A percentile compares a stretch with the other conserved stretches of the same genome.
Conservation (phyloP, 1,140 invertebrate genomes). For the Euwallacea similis region DNA sequence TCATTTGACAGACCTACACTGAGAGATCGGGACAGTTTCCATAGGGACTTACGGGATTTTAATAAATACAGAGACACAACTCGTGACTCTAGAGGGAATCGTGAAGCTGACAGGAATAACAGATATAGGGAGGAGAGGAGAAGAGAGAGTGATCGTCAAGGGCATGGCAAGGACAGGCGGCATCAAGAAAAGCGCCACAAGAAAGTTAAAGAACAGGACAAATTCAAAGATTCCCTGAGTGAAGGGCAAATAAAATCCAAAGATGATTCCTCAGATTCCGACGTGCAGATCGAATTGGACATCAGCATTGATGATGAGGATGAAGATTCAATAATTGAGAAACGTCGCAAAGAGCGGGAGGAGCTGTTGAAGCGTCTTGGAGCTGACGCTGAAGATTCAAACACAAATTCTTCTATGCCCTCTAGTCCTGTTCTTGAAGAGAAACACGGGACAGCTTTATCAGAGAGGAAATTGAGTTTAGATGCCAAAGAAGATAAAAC, state of each 20-base stretch:
- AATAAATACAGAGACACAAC: slow-evolving; percentile 20
- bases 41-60: slow-evolving; percentile 26
- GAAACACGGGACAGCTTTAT: neutral
- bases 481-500: neutral
- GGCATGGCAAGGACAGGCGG: slow-evolving; percentile 40
- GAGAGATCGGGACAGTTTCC: slow-evolving; percentile 17
- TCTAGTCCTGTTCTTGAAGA: slow-evolving; percentile 24
- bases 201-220: slow-evolving; percentile 58
- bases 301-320: slow-evolving; percentile 79
- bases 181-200: slow-evolving; percentile 44
- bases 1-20: slow-evolving; percentile 7
- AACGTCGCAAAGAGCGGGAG: slow-evolving; percentile 84
- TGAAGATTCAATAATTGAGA: slow-evolving; percentile 92
- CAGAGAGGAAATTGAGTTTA: neutral
- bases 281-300: slow-evolving; percentile 75
- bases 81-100: slow-evolving; percentile 45
- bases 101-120: slow-evolving; percentile 52
- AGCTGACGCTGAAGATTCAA: slow-evolving; percentile 57
- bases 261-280: slow-evolving; percentile 63
- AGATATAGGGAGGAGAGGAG: slow-evolving; percentile 35
- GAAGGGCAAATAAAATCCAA: slow-evolving; percentile 72
- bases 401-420: slow-evolving; percentile 40
- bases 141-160: slow-evolving; percentile 38
- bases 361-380: slow-evolving; percentile 75
- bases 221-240: slow-evolving; percentile 81